Conservation (phyloP, 1,140 invertebrate species). For the Neocloeon triangulifer region DNA sequence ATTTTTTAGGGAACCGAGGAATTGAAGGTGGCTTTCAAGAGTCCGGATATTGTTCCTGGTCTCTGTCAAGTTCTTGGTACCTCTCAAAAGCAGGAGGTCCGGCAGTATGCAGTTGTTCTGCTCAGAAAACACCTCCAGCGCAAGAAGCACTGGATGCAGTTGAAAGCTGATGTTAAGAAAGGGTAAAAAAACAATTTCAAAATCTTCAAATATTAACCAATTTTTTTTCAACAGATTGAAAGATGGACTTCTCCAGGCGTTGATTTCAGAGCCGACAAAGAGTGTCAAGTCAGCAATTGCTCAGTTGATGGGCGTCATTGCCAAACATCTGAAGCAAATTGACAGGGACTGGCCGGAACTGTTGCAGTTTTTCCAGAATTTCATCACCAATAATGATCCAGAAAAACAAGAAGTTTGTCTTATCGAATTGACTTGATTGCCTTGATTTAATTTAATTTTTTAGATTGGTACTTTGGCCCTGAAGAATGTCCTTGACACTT, state of each 20-base stretch:
- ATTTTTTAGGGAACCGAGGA: conserved; percentile 34
- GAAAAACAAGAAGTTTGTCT: conserved; percentile 37
- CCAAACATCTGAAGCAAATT: conserved; percentile 46
- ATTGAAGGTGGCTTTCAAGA: conserved; percentile 34
- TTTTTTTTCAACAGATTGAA: conserved; percentile 30
- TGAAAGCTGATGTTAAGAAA: conserved; percentile 23
- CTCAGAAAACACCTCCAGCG: conserved; percentile 32
- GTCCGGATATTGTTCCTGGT: conserved; percentile 27
- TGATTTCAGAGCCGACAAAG: conserved; percentile 33
- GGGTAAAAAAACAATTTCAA: conserved; percentile 15
- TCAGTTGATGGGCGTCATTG: conserved; percentile 37
- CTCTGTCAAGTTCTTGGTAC: conserved; percentile 31
- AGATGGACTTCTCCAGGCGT: conserved; percentile 25
- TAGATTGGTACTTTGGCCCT: too few species aligned
- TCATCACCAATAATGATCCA: conserved; percentile 25
- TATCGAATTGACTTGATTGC: too few species aligned
- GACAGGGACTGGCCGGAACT: conserved; percentile 42
- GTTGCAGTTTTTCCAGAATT: conserved; percentile 36
- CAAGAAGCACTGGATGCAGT: conserved; percentile 30
- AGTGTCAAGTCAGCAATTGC: conserved; percentile 35
- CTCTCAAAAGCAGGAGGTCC: conserved; percentile 28
- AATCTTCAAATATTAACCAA: background rate
- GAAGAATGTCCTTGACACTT: conserved; percentile 1
- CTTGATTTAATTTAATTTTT: too few species aligned
- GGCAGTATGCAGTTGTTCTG: conserved; percentile 41